phyloP scores from a whole-genome alignment of 2,888 invertebrate genomes.

The Terebella lapidaria region DNA sequence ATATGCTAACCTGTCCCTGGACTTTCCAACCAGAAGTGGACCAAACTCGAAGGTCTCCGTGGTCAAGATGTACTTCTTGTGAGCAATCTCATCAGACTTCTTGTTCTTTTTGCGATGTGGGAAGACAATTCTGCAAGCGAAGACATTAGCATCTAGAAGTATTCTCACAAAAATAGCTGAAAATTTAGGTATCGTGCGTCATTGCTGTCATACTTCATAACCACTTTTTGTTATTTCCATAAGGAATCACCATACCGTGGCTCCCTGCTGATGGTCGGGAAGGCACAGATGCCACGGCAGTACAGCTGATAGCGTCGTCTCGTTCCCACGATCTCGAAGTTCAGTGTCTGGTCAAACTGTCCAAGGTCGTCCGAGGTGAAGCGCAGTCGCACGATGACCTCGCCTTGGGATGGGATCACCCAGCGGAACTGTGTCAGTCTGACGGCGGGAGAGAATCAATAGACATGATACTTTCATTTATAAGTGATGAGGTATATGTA shows the following conservation, averaged over 20 bases:
- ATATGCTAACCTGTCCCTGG: constrained; percentile 44
- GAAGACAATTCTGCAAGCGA: constrained; percentile 50
- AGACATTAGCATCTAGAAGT: no score
- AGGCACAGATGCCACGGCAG: constrained; percentile 53
- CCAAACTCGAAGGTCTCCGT: constrained; percentile 53
- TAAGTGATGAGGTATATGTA: no score
- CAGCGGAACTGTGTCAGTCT: constrained; percentile 50
- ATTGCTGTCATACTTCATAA: no score
- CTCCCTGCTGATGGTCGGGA: constrained; percentile 53
- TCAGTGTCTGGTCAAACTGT: constrained; percentile 54
- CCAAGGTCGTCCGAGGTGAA: constrained; percentile 52
- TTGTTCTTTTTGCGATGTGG: constrained; percentile 49
- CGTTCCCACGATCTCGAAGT: constrained; percentile 53
- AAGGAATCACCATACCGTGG: constrained; percentile 51
- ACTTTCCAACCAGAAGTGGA: constrained; percentile 51
- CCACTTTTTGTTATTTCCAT: no score
- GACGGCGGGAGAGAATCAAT: no score
- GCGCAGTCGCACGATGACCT: constrained; percentile 42
- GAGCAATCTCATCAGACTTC: constrained; percentile 47
- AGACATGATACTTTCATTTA: no score
- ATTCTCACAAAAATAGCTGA: no score
- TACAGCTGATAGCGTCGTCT: constrained; percentile 51
- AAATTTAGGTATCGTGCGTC: no score
- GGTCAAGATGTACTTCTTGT: constrained; percentile 50
- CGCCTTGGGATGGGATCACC: constrained; percentile 49